Base-by-base conservation (phyloP, 2,113 vertebrate species). In the Trematomus loennbergii region DNA sequence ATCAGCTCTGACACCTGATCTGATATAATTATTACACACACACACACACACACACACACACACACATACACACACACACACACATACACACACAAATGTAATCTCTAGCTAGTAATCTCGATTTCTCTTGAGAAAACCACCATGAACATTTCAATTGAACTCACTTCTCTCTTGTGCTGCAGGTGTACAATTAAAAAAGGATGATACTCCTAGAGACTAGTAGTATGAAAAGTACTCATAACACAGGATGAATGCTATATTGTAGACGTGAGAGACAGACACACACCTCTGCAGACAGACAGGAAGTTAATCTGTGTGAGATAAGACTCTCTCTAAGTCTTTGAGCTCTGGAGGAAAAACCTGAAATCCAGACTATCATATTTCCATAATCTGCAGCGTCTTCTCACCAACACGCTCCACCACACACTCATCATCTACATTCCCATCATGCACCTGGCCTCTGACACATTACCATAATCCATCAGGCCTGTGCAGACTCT, bases 311-410 rank as follows among this genome's bases (percentile, higher is more conserved):
- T 81, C 70, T 72, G 58, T 60, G 13, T 11, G 45, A 78, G 83
- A 80, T 83, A 80, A 83, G 49, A 77, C 72, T 40, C 68, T 29
- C 46, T 59, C 64, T 48, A 55, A 82, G 36, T 63, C 81, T 36
- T 12, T 25, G 45, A 72, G 71, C 61, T 68, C 68, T 18, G 12
- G 52, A 76, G 48, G 53, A 77, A 88, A 85, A 88, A 85, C 62
- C 64, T 67, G 40, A 78, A 72, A 72, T 63, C 67, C 81, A 65
- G 20, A 77, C 58, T 60, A 63, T 52, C 64, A 67, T 52, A 85
- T 84, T 89, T 86, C 67, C 87, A 86, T 89, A 89, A 89, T 87
- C 84, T 75, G 80, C 80, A 33, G 75, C 43, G 45, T 33, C 61
- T 65, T 54, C 66, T 18, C 55, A 74, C 54, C 33, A 55, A 69